phyloP scores from a whole-genome alignment of 2,113 vertebrate species.

The Pleuronectes platessa region DNA sequence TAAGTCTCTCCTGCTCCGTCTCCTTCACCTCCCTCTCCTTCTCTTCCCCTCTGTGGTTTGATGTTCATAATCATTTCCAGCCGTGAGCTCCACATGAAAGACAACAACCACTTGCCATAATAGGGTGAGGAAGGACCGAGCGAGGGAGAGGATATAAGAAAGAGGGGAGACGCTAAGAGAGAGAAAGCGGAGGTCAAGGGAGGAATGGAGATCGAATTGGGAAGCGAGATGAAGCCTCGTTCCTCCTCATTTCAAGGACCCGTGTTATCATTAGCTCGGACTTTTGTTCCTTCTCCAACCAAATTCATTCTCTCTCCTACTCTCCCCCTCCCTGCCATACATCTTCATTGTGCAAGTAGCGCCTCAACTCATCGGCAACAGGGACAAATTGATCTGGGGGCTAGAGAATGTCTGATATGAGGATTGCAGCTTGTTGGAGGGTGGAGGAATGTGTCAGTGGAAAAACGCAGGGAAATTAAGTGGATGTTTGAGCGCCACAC shows the following conservation, averaged over 20 bases:
- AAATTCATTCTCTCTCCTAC: slow-evolving; percentile 16
- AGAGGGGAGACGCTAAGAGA: slow-evolving; percentile 28
- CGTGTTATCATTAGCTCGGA: slow-evolving; percentile 69
- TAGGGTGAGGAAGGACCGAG: slow-evolving; percentile 74
- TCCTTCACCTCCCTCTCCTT: slow-evolving; percentile 44
- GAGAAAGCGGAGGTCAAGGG: slow-evolving; percentile 62
- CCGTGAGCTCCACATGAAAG: slow-evolving; percentile 78
- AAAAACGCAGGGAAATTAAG: slow-evolving; percentile 44
- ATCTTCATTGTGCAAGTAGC: slow-evolving; percentile 63
- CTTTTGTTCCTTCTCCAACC: slow-evolving; percentile 73
- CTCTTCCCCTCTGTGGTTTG: slow-evolving; percentile 57
- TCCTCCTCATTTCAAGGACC: slow-evolving; percentile 66
- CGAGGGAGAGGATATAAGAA: slow-evolving; percentile 40
- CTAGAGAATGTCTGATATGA: slow-evolving; percentile 46
- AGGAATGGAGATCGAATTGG: slow-evolving; percentile 62
- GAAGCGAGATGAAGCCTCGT: slow-evolving; percentile 47
- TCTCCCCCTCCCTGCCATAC: slow-evolving; percentile 35
- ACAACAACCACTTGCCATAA: slow-evolving; percentile 77
- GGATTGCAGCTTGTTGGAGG: slow-evolving; percentile 60
- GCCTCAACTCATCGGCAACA: slow-evolving; percentile 52
- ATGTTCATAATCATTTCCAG: slow-evolving; percentile 80
- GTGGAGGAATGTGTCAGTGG: slow-evolving; percentile 55
- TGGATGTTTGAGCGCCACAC: slow-evolving; percentile 32
- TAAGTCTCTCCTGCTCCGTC: slow-evolving; percentile 46
- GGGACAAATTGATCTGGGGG: slow-evolving; percentile 62